Evolutionary conservation across 2,797 vertebrate species (phyloP).

Genomic region (Onychomys torridus): DNA sequence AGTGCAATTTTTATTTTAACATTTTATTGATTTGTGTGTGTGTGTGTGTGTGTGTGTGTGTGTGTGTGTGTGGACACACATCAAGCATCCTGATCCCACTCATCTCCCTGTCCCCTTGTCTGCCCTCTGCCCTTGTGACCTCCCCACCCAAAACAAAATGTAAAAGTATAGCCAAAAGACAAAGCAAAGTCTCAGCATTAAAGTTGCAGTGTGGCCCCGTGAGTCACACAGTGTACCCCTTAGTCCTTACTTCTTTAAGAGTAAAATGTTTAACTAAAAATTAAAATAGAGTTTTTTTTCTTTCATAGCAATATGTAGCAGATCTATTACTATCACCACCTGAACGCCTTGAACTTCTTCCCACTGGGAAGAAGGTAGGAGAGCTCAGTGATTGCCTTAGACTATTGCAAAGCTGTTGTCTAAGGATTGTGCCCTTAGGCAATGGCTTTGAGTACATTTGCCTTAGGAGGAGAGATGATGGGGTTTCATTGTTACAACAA

Average conservation of each 20-base stretch:
- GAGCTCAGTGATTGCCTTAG: constrained; percentile 68
- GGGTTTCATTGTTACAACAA: neutral
- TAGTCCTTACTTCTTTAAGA: neutral
- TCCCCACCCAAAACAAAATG: neutral
- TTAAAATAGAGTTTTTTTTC: neutral
- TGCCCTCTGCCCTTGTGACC: neutral
- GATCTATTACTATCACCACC: neutral
- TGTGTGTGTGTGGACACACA: neutral
- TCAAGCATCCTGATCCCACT: neutral
- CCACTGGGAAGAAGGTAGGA: constrained; percentile 26
- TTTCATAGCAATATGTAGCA: neutral
- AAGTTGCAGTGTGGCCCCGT: neutral
- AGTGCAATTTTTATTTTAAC: neutral
- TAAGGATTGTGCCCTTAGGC: neutral
- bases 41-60: no score
- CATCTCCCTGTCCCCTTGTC: neutral
- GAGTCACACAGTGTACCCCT: neutral
- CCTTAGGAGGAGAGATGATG: neutral
- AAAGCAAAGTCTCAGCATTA: neutral
- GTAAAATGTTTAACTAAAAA: constrained; percentile 16
- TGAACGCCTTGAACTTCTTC: constrained; percentile 41
- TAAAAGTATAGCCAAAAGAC: neutral
- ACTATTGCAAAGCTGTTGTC: constrained; percentile 55
- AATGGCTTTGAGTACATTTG: neutral
- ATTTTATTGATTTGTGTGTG: neutral